A percentile compares a stretch with the other conserved stretches of the same genome.
Evolutionary conservation across 2,888 invertebrate genomes (phyloP).

Genomic region (Nomada ruficornis): DNA sequence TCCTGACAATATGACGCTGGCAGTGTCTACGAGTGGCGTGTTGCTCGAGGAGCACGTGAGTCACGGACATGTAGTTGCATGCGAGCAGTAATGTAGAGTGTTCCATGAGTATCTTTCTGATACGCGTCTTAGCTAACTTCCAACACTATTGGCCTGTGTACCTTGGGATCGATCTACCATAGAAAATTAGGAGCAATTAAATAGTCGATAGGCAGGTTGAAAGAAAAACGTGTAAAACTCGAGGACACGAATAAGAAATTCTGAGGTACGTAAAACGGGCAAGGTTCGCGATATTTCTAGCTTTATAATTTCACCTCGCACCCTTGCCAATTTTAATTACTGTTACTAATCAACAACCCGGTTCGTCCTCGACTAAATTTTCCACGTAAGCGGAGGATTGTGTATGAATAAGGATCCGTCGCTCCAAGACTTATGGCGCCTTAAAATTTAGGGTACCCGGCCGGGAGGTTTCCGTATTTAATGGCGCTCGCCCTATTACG

Average conservation of each 20-base stretch:
- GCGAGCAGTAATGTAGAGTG: not conserved
- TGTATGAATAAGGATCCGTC: conserved; percentile 37
- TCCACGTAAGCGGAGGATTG: conserved; percentile 18
- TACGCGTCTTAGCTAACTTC: not conserved
- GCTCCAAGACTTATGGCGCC: conserved; percentile 26
- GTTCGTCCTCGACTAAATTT: conserved; percentile 19
- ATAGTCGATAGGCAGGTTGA: conserved; percentile 7
- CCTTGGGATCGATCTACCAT: conserved; percentile 16
- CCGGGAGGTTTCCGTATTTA: conserved; percentile 3
- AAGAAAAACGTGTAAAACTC: not conserved
- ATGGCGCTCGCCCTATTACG: conserved; percentile 3
- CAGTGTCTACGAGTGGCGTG: conserved; percentile 14
- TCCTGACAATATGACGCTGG: conserved; percentile 18
- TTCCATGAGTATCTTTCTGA: not conserved
- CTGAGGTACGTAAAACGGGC: not conserved
- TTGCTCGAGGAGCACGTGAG: conserved; percentile 16
- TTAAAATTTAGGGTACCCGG: conserved; percentile 26
- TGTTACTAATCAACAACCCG: conserved; percentile 39
- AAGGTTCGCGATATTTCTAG: conserved; percentile 16
- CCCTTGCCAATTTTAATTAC: conserved; percentile 49
- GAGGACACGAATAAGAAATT: conserved; percentile 2
- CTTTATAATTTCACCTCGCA: conserved; percentile 33
- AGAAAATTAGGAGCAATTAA: conserved; percentile 19
- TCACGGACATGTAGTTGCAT: conserved; percentile 1
- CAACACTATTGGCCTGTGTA: not conserved